Percentiles rank a stretch among this genome's conserved stretches.
phyloP scores from a whole-genome alignment of 53 echinoderm and acorn worm genomes.

The Astropecten irregularis region DNA sequence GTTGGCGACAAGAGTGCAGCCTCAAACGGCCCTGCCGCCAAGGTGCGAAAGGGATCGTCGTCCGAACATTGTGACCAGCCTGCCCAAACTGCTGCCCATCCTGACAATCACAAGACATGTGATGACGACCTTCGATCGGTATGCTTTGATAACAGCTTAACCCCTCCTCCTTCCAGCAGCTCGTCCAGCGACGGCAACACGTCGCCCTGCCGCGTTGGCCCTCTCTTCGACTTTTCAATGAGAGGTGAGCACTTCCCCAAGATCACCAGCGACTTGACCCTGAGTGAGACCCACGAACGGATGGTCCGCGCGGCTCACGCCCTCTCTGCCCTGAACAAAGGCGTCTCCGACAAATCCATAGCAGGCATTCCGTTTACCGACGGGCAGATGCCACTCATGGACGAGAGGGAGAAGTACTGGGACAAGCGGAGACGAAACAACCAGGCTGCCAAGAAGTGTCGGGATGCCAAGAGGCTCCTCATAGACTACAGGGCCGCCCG shows the following conservation, averaged over 20 bases:
- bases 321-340: conserved; percentile 47
- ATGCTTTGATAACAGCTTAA: neutral
- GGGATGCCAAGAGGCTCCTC: conserved; percentile 70
- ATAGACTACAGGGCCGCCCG: conserved; percentile 70
- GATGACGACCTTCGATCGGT: neutral
- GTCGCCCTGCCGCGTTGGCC: neutral
- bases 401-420: conserved; percentile 61
- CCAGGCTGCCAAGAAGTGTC: conserved; percentile 80
- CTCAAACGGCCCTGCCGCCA: neutral
- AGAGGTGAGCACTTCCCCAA: neutral
- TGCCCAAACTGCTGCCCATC: neutral
- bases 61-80: neutral
- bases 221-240: conserved; percentile 8
- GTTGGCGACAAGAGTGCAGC: neutral
- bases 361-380: neutral
- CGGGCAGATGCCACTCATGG: conserved; percentile 33
- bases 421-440: conserved; percentile 82
- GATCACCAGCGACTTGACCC: neutral
- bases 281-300: conserved; percentile 48
- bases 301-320: conserved; percentile 67
- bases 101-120: neutral
- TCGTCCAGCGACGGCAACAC: conserved; percentile 30
- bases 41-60: neutral
- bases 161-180: conserved; percentile 42
- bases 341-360: neutral